Evolutionary conservation across 2,113 vertebrate genomes (phyloP), one percentile per base, ranked within the genome.

Genomic region (Mesembrinibis cayennensis): DNA sequence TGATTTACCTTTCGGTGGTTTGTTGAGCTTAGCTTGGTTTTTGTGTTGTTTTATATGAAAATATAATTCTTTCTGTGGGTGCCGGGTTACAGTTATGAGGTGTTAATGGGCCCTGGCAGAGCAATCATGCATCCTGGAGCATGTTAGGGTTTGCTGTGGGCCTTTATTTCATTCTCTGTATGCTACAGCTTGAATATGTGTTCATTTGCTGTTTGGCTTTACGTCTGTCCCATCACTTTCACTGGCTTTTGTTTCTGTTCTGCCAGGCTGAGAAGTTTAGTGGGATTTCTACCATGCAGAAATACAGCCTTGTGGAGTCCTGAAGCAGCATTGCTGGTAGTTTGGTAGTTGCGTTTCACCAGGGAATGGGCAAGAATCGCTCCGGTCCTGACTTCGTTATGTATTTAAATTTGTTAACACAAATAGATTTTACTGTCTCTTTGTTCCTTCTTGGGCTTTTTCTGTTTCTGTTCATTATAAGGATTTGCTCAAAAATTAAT

Each of bases 91-190:
- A 55, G 34, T 91, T 90, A 79, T 11, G 58, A 70, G 30, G 61
- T 87, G 40, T 94, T 96, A 96, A 97, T 66, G 80, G 78, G 71
- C 44, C 76, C 85, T 93, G 85, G 90, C 92, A 96, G 91, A 92
- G 76, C 53, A 71, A 56, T 90, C n/a, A 6, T 38, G n/a, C 7
- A 1, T 85, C 70, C 65, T 94, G 45, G 53, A 93, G 89, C 34
- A 59, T 1, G 3, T 85, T 89, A 80, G 67, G 44, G 50, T 92
- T 95, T 96, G 67, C 63, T 95, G 36, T 30, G 42, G 86, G 78
- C 49, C 49, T 93, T 87, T 80, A 47, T 59, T 94, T 88, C n/a
- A 8, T 87, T 87, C 30, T 86, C 2, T 62, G 10, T 62, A 5
- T 0, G 1, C 36, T 71, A 61, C 12, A 67, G 30, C 45, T 91